These are phyloP conservation scores for Harlomillsia oculata DNA, from an alignment of 1,140 invertebrate genomes.

Conservation along the genomic window DNA sequence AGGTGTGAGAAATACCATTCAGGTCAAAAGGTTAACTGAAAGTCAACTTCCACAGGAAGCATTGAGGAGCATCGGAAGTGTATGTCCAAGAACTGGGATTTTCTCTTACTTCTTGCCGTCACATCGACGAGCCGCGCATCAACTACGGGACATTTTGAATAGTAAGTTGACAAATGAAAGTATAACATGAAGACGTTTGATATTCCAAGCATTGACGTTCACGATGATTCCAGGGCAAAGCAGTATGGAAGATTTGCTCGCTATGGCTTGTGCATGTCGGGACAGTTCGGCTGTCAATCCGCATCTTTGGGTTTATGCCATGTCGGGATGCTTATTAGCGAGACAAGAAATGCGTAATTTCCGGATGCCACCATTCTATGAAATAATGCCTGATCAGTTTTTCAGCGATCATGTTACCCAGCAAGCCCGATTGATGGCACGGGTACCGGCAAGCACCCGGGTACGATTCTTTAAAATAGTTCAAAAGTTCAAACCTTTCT, in stretches of 20 bases:
- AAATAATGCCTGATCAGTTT: constrained; percentile 34
- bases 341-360: constrained; percentile 23
- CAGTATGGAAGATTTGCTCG: constrained; percentile 9
- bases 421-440: constrained; percentile 12
- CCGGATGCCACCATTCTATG: constrained; percentile 28
- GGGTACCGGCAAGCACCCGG: constrained; percentile 2
- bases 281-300: constrained; percentile 23
- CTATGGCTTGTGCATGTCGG: constrained; percentile 21
- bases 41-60: constrained; percentile 4
- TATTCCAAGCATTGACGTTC: neutral
- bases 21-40: neutral
- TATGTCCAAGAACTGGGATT: constrained; percentile 11
- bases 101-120: constrained; percentile 28
- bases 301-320: constrained; percentile 24
- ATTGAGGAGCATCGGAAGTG: neutral
- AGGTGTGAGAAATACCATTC: neutral
- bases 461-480: neutral
- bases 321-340: constrained; percentile 9
- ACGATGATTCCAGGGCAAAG: constrained; percentile 2
- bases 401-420: constrained; percentile 3
- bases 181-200: too few relatives aligned
- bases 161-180: too few relatives aligned
- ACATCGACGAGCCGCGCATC: constrained; percentile 20
- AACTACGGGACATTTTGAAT: constrained; percentile 19
- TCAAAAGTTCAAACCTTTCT: neutral